These are phyloP conservation scores for Cataglyphis rosenhaueri DNA, from an alignment of 2,888 invertebrate genomes.

Conservation along the genomic window DNA sequence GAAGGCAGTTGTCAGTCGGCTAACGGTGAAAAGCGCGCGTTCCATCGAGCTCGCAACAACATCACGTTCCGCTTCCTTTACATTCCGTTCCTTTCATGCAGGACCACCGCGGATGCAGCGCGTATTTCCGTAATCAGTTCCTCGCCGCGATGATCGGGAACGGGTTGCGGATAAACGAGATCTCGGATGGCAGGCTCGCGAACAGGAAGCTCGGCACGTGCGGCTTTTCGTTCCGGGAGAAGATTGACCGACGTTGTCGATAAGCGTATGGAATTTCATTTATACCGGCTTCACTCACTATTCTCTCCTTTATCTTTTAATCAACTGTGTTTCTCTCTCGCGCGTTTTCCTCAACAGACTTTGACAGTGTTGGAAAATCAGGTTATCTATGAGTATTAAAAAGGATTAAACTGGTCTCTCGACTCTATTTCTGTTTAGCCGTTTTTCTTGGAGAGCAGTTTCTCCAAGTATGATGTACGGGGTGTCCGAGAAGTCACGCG, in stretches of 20 bases:
- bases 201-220: conserved; percentile 18
- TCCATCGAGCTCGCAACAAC: conserved; percentile 48
- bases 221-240: conserved; percentile 1
- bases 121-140: conserved; percentile 20
- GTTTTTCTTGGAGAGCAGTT: not conserved
- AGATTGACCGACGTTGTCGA: not conserved
- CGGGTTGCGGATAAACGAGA: not conserved
- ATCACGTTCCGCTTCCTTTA: conserved; percentile 42
- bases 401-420: not conserved
- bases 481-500: not conserved
- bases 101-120: not conserved
- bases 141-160: not conserved
- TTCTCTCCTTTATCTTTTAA: not conserved
- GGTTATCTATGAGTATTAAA: not conserved
- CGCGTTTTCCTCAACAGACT: not conserved
- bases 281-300: not conserved
- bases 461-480: not conserved
- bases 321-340: not conserved
- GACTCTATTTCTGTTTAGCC: not conserved
- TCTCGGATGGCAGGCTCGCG: not conserved
- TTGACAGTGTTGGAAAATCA: not conserved
- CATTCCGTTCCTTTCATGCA: conserved; percentile 43
- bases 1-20: conserved; percentile 52
- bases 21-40: conserved; percentile 63
- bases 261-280: conserved; percentile 1